Evolutionary conservation across 2,113 vertebrate species (phyloP).

Genomic region (Paradoxurus hermaphroditus): DNA sequence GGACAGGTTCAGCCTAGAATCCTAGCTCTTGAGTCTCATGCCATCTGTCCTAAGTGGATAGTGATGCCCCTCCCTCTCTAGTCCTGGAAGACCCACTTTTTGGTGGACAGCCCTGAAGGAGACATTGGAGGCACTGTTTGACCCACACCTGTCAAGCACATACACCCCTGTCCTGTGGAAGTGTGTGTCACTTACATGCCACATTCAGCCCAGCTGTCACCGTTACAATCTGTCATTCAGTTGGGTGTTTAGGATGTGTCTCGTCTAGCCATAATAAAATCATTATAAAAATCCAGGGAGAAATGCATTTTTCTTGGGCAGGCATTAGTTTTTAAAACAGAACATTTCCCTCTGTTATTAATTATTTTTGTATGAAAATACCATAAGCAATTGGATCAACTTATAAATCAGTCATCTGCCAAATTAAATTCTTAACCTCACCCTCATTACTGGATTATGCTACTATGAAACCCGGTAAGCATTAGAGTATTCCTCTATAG

Average conservation of each 20-base stretch:
- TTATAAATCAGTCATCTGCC: constrained; percentile 61
- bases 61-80: neutral
- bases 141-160: constrained; percentile 24
- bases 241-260: constrained; percentile 55
- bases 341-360: constrained; percentile 60
- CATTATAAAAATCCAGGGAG: constrained; percentile 60
- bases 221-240: constrained; percentile 36
- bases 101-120: neutral
- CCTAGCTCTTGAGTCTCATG: neutral
- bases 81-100: neutral
- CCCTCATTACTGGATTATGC: neutral
- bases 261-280: constrained; percentile 63
- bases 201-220: constrained; percentile 36
- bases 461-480: constrained; percentile 30
- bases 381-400: constrained; percentile 52
- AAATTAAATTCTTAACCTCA: constrained; percentile 56
- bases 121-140: neutral
- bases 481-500: neutral
- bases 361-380: constrained; percentile 70
- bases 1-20: neutral
- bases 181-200: constrained; percentile 46
- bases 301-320: constrained; percentile 54
- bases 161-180: constrained; percentile 8
- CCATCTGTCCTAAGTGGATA: neutral
- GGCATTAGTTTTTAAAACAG: constrained; percentile 57